phyloP scores from a whole-genome alignment of 2,888 invertebrate genomes.

The Melanostoma mellinum region DNA sequence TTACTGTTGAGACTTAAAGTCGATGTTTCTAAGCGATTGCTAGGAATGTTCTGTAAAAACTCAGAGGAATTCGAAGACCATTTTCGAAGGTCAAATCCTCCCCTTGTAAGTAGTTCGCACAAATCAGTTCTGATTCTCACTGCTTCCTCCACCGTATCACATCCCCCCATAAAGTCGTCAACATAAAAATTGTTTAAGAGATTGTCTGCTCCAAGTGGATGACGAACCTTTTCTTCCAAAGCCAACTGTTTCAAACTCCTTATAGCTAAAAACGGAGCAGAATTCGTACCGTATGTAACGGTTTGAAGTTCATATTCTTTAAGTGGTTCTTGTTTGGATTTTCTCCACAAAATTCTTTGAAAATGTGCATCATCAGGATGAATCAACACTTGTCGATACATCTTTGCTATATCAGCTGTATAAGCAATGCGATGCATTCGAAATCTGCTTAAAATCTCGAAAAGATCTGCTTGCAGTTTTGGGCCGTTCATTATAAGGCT shows the following conservation, averaged over 20 bases:
- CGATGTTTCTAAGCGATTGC: background rate
- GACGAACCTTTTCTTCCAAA: background rate
- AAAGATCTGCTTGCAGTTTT: background rate
- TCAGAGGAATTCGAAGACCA: constrained; percentile 8
- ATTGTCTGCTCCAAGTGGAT: constrained; percentile 11
- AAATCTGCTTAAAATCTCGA: background rate
- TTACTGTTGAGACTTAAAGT: background rate
- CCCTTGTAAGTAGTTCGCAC: background rate
- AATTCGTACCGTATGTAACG: constrained; percentile 16
- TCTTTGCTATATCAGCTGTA: constrained; percentile 56
- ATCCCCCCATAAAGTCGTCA: constrained; percentile 14
- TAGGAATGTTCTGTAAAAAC: background rate
- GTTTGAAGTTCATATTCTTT: constrained; percentile 23
- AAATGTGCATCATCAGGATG: constrained; percentile 16
- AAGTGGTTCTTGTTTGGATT: background rate
- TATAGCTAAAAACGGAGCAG: constrained; percentile 32
- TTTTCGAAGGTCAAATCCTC: constrained; percentile 1
- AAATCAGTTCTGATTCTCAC: constrained; percentile 5
- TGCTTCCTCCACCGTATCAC: constrained; percentile 3
- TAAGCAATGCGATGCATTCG: constrained; percentile 58
- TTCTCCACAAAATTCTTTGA: constrained; percentile 30
- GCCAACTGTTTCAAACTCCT: background rate
- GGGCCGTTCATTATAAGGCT: background rate
- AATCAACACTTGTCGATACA: constrained; percentile 28
- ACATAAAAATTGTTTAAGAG: constrained; percentile 16